Base-by-base conservation (phyloP, 2,888 invertebrate genomes). In the Anarsia innoxiella region DNA sequence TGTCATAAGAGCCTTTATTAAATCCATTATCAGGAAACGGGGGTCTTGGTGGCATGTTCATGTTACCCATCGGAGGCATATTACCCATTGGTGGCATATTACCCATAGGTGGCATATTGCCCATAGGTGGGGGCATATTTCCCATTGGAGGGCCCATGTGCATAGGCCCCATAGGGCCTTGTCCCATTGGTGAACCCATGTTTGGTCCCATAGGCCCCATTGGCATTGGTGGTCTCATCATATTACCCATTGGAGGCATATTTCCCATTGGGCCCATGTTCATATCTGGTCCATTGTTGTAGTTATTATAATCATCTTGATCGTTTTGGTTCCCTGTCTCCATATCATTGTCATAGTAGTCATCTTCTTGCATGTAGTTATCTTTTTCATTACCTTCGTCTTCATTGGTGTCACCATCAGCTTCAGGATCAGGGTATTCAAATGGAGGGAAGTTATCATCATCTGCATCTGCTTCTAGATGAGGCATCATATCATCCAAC, bases 401-500 rank as follows among this genome's bases (percentile, higher is more conserved):
- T 23, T 67, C 60, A 39, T 45, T 42, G 16, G 33, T 49, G 41
- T 71, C 67, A 42, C 51, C 46, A 29, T 75, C 71, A 49, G 55
- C 59, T 35, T 74, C 71, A 38, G 59, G 65, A 11, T 62, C 61
- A 36, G 83, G 80, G 54, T 84, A 84, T 56, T 80, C 78, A 68
- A 82, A 83, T 36, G 80, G 83, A 49, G 64, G 68, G 33, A 67
- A 76, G 44, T 66, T 76, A 4, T 84, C 80, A 40, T 82, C 86
- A 56, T 83, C 84, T 16, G 88, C 88, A 67, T 88, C 84, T 27
- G 88, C 89, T 45, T 91, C 90, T 34, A 87, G 74, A 44, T 90
- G 87, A 2, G 92, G 91, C 73, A 93, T 90, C 2, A 93, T 90
- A 64, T 93, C 93, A 39, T 90, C 88, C 23, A 94, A 66, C 58